Percentiles rank a stretch among this genome's conserved stretches.
Conservation (phyloP, 1,140 invertebrate species). For the Brachionus asplanchnoidis region DNA sequence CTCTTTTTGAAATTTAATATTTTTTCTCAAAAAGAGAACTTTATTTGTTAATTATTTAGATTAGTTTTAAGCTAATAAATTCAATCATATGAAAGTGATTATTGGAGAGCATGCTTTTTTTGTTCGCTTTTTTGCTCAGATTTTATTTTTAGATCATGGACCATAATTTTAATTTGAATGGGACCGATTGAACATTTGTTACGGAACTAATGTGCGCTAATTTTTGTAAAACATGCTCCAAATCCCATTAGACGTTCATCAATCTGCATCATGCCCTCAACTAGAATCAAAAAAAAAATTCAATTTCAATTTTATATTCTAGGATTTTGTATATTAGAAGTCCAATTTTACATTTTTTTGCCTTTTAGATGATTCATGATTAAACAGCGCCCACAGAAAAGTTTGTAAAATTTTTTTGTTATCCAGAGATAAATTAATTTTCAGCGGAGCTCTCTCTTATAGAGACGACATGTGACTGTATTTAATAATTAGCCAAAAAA, state of each 20-base stretch:
- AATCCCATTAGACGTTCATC: not conserved
- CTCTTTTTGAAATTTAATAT: not conserved
- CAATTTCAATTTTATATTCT: too few species aligned
- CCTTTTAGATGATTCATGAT: too few species aligned
- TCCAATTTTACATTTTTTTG: too few species aligned
- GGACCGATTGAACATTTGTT: not conserved
- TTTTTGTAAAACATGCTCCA: not conserved
- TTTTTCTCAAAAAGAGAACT: not conserved
- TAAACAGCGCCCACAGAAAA: too few species aligned
- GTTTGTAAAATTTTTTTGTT: too few species aligned
- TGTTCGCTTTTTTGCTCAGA: not conserved
- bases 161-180: not conserved
- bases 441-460: too few species aligned
- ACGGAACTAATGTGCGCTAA: constrained; percentile 8
- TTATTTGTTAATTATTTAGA: constrained; percentile 16
- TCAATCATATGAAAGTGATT: not conserved
- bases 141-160: not conserved
- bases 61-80: constrained; percentile 6
- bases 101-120: not conserved
- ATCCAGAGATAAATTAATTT: too few species aligned
- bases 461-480: too few species aligned
- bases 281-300: too few species aligned
- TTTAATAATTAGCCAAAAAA: too few species aligned
- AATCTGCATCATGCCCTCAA: too few species aligned
- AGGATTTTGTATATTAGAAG: too few species aligned